Conservation (phyloP, 2,113 vertebrate species). For the Pycnonotus jocosus region DNA sequence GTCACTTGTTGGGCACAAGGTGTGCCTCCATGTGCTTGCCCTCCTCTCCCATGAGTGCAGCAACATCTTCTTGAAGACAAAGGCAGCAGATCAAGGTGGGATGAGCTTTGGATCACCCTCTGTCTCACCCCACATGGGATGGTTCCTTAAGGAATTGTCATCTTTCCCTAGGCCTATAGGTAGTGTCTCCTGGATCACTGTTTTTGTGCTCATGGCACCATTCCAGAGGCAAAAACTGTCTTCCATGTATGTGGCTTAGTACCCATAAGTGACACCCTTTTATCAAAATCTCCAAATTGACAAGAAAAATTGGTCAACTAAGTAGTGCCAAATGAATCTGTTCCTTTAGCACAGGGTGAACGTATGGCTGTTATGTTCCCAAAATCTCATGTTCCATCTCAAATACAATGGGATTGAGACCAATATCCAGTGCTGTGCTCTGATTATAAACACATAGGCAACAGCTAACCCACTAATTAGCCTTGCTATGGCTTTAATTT, state of each 20-base stretch:
- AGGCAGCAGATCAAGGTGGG: not conserved
- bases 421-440: not conserved
- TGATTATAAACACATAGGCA: not conserved
- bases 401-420: not conserved
- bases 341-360: not conserved
- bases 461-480: not conserved
- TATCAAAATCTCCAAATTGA: not conserved
- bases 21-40: not conserved
- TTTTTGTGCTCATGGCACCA: not conserved
- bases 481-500: not conserved
- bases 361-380: not conserved
- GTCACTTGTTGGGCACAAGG: rapidly evolving
- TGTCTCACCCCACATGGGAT: not conserved
- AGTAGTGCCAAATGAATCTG: not conserved
- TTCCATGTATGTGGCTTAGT: not conserved
- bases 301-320: not conserved
- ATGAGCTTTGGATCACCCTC: not conserved
- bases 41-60: not conserved
- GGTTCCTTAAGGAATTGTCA: not conserved
- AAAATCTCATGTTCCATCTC: not conserved
- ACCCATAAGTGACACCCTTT: not conserved
- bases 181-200: not conserved
- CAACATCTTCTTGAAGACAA: not conserved
- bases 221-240: rapidly evolving
- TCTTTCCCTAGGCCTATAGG: not conserved